Base-by-base conservation (phyloP, 2,113 vertebrate genomes). In the Delphinapterus leucas region DNA sequence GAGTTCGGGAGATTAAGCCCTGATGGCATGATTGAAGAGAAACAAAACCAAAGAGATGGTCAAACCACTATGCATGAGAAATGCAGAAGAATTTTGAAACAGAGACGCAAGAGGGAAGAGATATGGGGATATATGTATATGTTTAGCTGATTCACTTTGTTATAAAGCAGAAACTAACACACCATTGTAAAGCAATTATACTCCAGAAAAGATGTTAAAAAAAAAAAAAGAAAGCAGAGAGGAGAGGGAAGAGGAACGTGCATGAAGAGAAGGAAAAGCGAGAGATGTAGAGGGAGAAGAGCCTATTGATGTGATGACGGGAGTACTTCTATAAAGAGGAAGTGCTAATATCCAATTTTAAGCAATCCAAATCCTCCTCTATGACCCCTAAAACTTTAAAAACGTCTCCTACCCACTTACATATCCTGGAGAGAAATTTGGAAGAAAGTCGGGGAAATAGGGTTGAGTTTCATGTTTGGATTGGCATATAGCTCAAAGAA, bases 251-350 rank as follows among this genome's bases (percentile, higher is more conserved):
- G 49, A 4, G 3, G 31, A 13, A 47, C 5, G 49, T 53, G 41
- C 7, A 6, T 28, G 63, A 60, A 14, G 7, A 47, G 68, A 44
- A 28, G n/a, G 33, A 8, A 73, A 55, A 53, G 12, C 8, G 8
- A 49, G 28, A 65, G 8, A 25, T 4, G 23, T 18, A 36, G 21
- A 28, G 1, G 36, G 11, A 41, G 2, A 21, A n/a, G 5, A 84
- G 20, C 7, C 53, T n/a, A 7, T 3, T 1, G 14, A 3, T 8
- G 5, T 6, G 7, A 26, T 1, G 17, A 8, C 10, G 55, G 41
- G 38, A 8, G 33, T 44, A 58, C 26, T 70, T 71, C 41, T 36
- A 80, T 15, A 58, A n/a, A 65, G 25, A 49, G 13, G 31, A 55
- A 47, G 36, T 15, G 17, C 5, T 55, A 74, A 23, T 55, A 3